Evolutionary conservation across 2,888 invertebrate species (phyloP), one percentile per base, ranked within the genome.

Genomic region (Boloria selene): DNA sequence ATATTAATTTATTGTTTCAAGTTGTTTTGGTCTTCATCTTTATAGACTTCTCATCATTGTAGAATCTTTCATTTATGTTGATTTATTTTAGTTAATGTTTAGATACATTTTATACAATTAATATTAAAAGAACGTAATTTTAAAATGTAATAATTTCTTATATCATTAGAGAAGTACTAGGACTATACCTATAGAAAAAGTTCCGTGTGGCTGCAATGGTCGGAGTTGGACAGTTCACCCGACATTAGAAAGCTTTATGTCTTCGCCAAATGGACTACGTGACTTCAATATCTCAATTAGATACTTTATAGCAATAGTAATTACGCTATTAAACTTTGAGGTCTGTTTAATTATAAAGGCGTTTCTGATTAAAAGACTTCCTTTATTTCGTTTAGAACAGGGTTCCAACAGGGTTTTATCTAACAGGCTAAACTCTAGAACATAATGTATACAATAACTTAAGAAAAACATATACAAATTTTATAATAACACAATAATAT

Each of bases 241-340:
- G 81, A 80, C 86, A 84, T 88, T 86, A 85, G 76, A 77, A 79
- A 83, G 84, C 84, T 88, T 88, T 88, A 84, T 85, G 83, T 84
- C 81, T 79, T 76, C 76, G 70, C 80, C 77, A 78, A 86, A 85
- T 84, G 80, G 82, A 79, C 76, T 83, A 86, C 86, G 88, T 87
- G 87, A 82, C 83, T 85, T 77, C 80, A 81, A 74, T 74, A 70
- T 73, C 73, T 85, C 82, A 83, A 79, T 83, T 78, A 79, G 77
- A 74, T 75, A 72, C 73, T 77, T 79, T 78, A 77, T 77, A 71
- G 71, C 74, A 65, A 67, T 68, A 69, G 72, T 70, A 72, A 73
- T 73, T 71, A 70, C 71, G 62, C 52, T 64, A 50, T 64, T 59
- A 70, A 71, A 53, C 58, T 58, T 58, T 42, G 51, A 22, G 47